phyloP scores from a whole-genome alignment of 2,113 vertebrate species.

The Pitta sordida region DNA sequence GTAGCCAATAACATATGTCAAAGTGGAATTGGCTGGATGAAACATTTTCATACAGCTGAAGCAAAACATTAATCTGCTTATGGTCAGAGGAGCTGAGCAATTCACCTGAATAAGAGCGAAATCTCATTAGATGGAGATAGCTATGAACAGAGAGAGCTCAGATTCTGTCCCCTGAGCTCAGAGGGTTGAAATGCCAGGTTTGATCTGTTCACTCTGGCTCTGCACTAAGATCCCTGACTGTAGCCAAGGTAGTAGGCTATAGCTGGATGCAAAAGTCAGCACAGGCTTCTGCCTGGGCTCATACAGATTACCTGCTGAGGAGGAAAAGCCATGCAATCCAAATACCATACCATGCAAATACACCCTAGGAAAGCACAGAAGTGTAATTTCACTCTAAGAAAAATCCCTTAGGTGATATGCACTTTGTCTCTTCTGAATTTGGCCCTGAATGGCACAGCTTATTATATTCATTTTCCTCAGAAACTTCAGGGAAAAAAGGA shows the following conservation, averaged over 20 bases:
- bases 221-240: not conserved
- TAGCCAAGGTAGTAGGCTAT: not conserved
- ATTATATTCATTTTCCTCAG: not conserved
- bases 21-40: not conserved
- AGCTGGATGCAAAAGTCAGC: not conserved
- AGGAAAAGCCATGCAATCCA: not conserved
- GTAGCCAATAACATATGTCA: not conserved
- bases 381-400: not conserved
- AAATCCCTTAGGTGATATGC: not conserved
- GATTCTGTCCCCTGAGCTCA: not conserved
- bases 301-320: not conserved
- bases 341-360: not conserved
- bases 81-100: conserved; percentile 5
- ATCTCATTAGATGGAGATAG: conserved; percentile 18
- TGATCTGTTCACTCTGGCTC: not conserved
- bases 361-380: not conserved
- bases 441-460: not conserved
- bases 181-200: not conserved
- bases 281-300: not conserved
- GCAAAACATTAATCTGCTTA: conserved; percentile 32
- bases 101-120: conserved; percentile 25
- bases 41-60: not conserved
- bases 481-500: not conserved
- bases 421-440: not conserved
- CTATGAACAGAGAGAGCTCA: not conserved